These are phyloP conservation scores for Campylomormyrus numenius DNA, from an alignment of 2,113 vertebrate species.

Conservation along the genomic window DNA sequence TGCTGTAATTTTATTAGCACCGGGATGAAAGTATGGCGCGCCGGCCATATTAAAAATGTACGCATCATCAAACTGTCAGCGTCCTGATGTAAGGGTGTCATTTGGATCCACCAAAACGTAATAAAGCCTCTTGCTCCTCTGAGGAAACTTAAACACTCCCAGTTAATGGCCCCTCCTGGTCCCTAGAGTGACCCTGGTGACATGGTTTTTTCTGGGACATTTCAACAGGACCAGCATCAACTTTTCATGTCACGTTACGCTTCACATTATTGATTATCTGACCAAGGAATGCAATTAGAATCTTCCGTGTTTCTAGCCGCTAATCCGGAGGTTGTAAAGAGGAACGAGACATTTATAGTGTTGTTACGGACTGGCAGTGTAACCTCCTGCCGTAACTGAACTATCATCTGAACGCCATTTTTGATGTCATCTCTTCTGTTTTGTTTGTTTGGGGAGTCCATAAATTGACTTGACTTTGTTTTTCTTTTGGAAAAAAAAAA, in stretches of 20 bases:
- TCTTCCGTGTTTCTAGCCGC: neutral
- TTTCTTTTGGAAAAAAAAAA: neutral
- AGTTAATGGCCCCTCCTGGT: conserved; percentile 20
- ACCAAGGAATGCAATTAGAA: neutral
- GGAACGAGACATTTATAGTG: neutral
- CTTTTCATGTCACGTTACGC: neutral
- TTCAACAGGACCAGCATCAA: too few species aligned
- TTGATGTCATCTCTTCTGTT: neutral
- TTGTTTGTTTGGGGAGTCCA: neutral
- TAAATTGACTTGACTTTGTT: neutral
- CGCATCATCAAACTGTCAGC: conserved; percentile 34
- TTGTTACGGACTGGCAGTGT: neutral
- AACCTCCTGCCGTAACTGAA: neutral
- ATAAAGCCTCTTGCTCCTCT: conserved; percentile 20
- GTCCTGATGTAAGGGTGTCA: conserved; percentile 37
- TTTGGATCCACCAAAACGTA: conserved; percentile 27
- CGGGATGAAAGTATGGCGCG: conserved; percentile 13
- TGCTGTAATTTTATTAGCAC: conserved; percentile 16
- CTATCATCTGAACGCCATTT: neutral
- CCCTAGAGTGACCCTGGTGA: neutral
- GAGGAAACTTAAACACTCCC: conserved; percentile 16
- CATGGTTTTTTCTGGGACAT: neutral
- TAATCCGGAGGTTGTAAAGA: neutral
- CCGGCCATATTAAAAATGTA: conserved; percentile 38
- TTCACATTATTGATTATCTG: neutral